Evolutionary conservation across 2,888 invertebrate genomes (phyloP).

Genomic region (Phrixothrix hirtus): DNA sequence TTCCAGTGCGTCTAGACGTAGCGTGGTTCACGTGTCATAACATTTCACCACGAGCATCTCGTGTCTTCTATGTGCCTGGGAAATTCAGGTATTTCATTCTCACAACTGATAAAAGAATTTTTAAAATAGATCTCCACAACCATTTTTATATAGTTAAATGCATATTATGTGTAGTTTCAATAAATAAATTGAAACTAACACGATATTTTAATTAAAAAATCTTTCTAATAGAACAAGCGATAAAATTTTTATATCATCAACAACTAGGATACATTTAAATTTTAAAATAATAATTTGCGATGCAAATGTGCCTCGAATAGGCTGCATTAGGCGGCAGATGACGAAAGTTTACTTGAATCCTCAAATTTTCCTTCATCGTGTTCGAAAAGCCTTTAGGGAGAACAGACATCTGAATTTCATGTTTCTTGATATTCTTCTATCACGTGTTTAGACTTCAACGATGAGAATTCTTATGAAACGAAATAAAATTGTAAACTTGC

Average conservation of each 20-base stretch:
- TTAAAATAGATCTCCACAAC: no score
- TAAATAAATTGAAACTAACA: no score
- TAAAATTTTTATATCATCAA: conserved; percentile 48
- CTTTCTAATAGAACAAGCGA: no score
- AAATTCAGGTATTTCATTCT: conserved; percentile 46
- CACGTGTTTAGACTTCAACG: conserved; percentile 21
- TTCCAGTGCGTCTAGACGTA: conserved; percentile 40
- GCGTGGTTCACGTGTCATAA: conserved; percentile 35
- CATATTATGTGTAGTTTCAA: no score
- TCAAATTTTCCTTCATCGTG: conserved; percentile 25
- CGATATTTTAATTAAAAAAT: no score
- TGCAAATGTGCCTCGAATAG: conserved; percentile 53
- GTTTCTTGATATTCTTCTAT: conserved; percentile 22
- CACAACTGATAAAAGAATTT: no score
- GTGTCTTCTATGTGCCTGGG: conserved; percentile 49
- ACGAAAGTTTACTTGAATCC: conserved; percentile 33
- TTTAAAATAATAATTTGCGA: conserved; percentile 62
- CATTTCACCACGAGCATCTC: conserved; percentile 38
- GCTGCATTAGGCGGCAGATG: conserved; percentile 29
- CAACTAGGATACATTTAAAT: conserved; percentile 58
- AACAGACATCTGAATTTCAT: conserved; percentile 37
- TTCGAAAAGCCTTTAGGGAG: conserved; percentile 25
- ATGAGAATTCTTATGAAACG: no score
- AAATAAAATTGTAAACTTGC: no score
- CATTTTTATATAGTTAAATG: no score